Evolutionary conservation across 35 echinoderm and acorn worm genomes (phyloP), one percentile per base, ranked within the genome.

Genomic region (Ophioderma brevispina): DNA sequence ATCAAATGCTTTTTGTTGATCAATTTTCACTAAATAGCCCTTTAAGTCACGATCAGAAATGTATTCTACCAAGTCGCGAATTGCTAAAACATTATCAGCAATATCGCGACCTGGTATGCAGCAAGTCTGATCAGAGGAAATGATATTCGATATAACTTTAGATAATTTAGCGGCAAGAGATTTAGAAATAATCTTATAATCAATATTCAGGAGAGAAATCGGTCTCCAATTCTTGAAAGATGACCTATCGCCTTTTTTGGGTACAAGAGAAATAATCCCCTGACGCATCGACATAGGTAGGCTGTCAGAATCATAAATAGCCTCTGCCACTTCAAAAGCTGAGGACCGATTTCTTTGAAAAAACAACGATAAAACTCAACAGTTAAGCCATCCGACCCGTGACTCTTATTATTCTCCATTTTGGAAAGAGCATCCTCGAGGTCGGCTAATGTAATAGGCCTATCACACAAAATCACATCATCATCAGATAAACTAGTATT

Each of bases 1-100:
- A 37, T 94, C 87, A 33, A 94, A 94, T 1, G 88, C 88, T 86
- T 94, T 90, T 28, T 63, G 33, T 56, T 89, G 83, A 86, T 95
- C 93, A 36, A 95, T 41, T 78, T 81, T 86, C 0, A 94, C 11
- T 23, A 94, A 78, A 34, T 15, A 50, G 35, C 78, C 83, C 0
- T 6, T 13, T 40, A 49, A 15, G 32, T 76, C 82, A 35, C 78
- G 90, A 0, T 35, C 3, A 0, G 0, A 40, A 23, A 81, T 64
- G 41, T 86, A 90, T 39, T 94, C 76, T 33, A 90, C 78, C 78
- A 87, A 35, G 78, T 95, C 85, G 4, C 38, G 31, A 1, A 95
- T 79, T 23, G 38, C 33, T 28, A 86, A 75, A 35, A 90, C 84
- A 88, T 95, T 95, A 33, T 95, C 55, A n/a, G 78, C 39, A 35